These are phyloP conservation scores for Drosophila sp. DNA, from an alignment of 1,140 invertebrate species.

Conservation along the genomic window DNA sequence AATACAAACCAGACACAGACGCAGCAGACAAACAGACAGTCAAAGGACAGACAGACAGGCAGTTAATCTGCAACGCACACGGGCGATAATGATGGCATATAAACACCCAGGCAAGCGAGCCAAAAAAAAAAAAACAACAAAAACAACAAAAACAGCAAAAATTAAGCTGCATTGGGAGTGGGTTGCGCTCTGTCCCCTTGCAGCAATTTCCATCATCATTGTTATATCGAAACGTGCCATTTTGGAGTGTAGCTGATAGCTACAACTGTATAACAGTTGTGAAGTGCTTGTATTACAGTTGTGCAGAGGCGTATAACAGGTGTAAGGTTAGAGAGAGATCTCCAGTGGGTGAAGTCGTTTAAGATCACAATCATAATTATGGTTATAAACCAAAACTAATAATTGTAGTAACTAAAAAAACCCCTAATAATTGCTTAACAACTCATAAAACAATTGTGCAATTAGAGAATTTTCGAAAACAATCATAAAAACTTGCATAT, in stretches of 20 bases:
- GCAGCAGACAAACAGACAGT: constrained; percentile 23
- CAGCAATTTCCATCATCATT: constrained; percentile 11
- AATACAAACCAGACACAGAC: constrained; percentile 27
- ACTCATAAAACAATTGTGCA: too few species aligned
- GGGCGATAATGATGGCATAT: constrained; percentile 61
- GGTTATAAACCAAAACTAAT: too few species aligned
- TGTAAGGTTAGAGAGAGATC: not conserved
- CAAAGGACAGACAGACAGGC: constrained; percentile 40
- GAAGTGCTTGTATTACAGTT: not conserved
- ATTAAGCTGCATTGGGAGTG: constrained; percentile 34
- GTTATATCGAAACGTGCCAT: constrained; percentile 5
- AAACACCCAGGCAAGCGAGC: constrained; percentile 30
- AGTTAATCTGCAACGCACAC: constrained; percentile 54
- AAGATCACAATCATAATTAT: not conserved
- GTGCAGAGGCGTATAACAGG: not conserved
- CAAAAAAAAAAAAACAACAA: constrained; percentile 32
- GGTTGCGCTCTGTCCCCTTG: not conserved
- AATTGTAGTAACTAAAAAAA: too few species aligned
- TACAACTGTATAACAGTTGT: not conserved
- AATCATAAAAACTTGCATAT: not conserved
- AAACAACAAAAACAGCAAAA: constrained; percentile 17
- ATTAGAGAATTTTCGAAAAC: too few species aligned
- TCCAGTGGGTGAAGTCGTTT: not conserved
- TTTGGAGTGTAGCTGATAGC: not conserved
- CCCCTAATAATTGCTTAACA: too few species aligned